phyloP scores from a whole-genome alignment of 2,888 invertebrate species.

The Tinea trinotella region DNA sequence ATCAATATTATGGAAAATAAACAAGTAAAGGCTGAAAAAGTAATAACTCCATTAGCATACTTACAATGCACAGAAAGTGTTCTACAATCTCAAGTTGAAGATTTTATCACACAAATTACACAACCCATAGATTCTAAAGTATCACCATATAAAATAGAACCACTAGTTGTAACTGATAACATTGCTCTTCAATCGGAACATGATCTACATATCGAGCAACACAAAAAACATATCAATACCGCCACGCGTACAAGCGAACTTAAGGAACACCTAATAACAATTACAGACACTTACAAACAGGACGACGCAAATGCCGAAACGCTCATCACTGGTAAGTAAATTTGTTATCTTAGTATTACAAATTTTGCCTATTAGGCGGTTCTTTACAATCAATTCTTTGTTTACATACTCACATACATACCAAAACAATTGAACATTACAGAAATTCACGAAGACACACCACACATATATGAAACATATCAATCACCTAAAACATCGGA shows the following conservation, averaged over 20 bases:
- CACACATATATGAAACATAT: not conserved
- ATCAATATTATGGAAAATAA: slow-evolving; percentile 26
- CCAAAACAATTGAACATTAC: not conserved
- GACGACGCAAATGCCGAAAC: slow-evolving; percentile 40
- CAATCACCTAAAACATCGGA: slow-evolving; percentile 35
- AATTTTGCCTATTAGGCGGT: not conserved
- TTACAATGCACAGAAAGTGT: slow-evolving; percentile 53
- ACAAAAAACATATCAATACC: slow-evolving; percentile 41
- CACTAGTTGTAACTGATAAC: slow-evolving; percentile 50
- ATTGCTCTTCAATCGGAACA: slow-evolving; percentile 50
- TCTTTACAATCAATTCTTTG: too few species aligned
- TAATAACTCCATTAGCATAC: slow-evolving; percentile 43
- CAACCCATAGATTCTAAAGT: slow-evolving; percentile 36
- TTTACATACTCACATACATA: too few species aligned
- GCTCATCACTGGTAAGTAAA: slow-evolving; percentile 41
- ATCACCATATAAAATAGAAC: slow-evolving; percentile 42
- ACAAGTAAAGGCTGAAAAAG: slow-evolving; percentile 38
- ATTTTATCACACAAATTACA: slow-evolving; percentile 35
- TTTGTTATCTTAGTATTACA: not conserved
- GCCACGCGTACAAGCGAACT: slow-evolving; percentile 45
- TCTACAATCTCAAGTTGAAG: slow-evolving; percentile 36
- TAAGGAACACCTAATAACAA: slow-evolving; percentile 43
- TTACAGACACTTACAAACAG: slow-evolving; percentile 28
- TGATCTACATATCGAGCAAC: slow-evolving; percentile 37
- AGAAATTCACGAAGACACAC: slow-evolving; percentile 16